Evolutionary conservation across 1,140 invertebrate genomes (phyloP), one percentile per base, ranked within the genome.

Genomic region (Lepidotrigona ventralis): DNA sequence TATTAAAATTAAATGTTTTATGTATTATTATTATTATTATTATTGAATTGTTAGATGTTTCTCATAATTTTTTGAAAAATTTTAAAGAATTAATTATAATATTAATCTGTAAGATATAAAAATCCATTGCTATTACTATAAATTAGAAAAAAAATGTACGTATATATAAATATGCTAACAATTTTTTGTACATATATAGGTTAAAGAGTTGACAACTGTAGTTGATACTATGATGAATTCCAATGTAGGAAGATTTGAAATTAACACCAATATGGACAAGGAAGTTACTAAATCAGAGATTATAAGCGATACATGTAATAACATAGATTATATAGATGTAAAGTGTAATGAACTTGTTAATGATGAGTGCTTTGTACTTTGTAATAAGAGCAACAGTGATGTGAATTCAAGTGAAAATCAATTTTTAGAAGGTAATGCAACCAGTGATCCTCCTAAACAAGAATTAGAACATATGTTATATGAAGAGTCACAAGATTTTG

Each of bases 141-240:
- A 66, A 66, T 11, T 21, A 21, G 19, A 66, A 21, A 29, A n/a
- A 66, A 21, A 29, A 19, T 66, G 9, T 46, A 46, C 6, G 46
- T 14, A 60, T n/a, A 60, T n/a, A 14, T n/a, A n/a, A 60, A 60
- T 60, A 69, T 53, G 69, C n/a, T 66, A 73, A 71, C 56, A 79
- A 46, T 58, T 70, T 51, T 72, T 33, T 64, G 29, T 79, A 66
- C 72, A 77, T 70, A 60, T 83, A 21, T 58, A 95, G 95, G 93
- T 95, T 8, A 95, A 95, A 90, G 93, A 95, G 76, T 88, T 95
- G 81, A 91, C 91, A 64, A 92, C 85, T 58, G 90, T 94, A 68
- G 91, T 93, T 17, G 85, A 92, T 82, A 90, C 91, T 71, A 91
- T 92, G 71, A 89, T 93, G 29, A 90, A 85, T 69, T 89, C 90